These are phyloP conservation scores for Perca fluviatilis DNA, from an alignment of 2,113 vertebrate genomes.

Conservation along the genomic window DNA sequence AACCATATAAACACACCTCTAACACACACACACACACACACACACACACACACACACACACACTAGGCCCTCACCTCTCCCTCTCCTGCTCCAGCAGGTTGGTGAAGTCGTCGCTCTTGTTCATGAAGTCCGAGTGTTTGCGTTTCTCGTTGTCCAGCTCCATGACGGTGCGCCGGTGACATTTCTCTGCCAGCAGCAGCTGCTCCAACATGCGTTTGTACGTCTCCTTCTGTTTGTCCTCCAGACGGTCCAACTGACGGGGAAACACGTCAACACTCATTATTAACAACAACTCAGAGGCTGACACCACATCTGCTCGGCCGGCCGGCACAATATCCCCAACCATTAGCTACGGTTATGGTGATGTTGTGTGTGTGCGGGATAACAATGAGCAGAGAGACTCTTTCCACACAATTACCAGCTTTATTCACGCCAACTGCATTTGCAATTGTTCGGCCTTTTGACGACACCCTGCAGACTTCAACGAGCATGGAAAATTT, in stretches of 20 bases:
- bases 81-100: conserved; percentile 97
- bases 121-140: conserved; percentile 96
- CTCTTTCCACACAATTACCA: conserved; percentile 9
- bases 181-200: conserved; percentile 95
- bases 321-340: background rate
- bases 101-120: conserved; percentile 98
- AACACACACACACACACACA: background rate
- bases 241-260: conserved; percentile 92
- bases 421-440: conserved; percentile 23
- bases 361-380: background rate
- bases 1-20: background rate
- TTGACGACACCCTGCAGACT: background rate
- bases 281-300: background rate
- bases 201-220: conserved; percentile 98
- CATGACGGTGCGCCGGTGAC: conserved; percentile 92
- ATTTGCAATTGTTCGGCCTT: conserved; percentile 15
- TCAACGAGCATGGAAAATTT: conserved; percentile 26
- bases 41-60: background rate
- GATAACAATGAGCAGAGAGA: conserved; percentile 22
- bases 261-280: conserved; percentile 5
- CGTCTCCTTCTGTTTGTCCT: conserved; percentile 95
- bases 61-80: conserved; percentile 83
- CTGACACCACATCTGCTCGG: conserved; percentile 1
- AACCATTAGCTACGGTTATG: background rate
- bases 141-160: conserved; percentile 94